Conservation (phyloP, 1,140 invertebrate genomes). For the Neoseiulus cucumeris region DNA sequence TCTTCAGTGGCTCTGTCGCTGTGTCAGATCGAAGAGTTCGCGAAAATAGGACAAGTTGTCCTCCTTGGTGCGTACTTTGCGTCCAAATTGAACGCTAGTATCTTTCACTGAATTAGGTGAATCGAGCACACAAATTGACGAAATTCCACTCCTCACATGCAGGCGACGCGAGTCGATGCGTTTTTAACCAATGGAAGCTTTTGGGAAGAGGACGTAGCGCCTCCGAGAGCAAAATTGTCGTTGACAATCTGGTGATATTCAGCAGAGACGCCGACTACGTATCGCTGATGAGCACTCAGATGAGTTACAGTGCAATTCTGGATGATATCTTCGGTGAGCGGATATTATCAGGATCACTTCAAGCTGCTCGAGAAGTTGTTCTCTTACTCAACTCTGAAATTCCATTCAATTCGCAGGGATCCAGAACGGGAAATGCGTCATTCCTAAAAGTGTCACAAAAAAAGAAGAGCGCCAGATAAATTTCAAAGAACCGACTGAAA, state of each 20-base stretch:
- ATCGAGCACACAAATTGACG: no score
- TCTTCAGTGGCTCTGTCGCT: neutral
- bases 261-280: neutral
- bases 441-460: neutral
- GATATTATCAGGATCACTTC: neutral
- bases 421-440: neutral
- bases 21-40: neutral
- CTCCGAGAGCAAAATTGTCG: neutral
- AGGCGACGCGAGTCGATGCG: neutral
- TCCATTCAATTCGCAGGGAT: neutral
- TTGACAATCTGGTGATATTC: neutral
- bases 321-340: conserved; percentile 1
- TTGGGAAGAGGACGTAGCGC: neutral
- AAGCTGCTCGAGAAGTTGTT: no score
- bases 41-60: neutral
- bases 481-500: neutral
- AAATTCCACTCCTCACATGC: no score
- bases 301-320: neutral
- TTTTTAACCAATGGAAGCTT: neutral
- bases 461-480: neutral
- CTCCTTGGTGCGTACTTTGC: neutral
- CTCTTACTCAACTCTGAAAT: neutral
- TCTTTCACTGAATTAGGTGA: no score
- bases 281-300: neutral
- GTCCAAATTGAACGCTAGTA: no score